Conservation (phyloP, 2,888 invertebrate species). For the Folsomia manolachei region DNA sequence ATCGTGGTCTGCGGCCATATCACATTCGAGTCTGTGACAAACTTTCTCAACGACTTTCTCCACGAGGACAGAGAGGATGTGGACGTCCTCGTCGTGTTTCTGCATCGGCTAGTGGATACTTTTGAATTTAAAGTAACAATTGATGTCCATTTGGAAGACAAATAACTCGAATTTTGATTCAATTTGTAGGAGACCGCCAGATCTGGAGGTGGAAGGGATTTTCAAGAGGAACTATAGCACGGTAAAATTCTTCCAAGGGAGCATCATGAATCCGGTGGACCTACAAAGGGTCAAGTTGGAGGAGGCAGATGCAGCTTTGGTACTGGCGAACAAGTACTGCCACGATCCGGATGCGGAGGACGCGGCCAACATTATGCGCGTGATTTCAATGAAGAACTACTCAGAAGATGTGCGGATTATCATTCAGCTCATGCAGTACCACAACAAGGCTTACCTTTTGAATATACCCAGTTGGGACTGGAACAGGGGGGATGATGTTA, state of each 20-base stretch:
- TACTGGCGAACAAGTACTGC: constrained; percentile 99
- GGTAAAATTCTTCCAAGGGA: constrained; percentile 99
- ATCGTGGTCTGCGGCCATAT: constrained; percentile 99
- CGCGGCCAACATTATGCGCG: constrained; percentile 99
- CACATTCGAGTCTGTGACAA: constrained; percentile 99
- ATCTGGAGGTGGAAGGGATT: constrained; percentile 99
- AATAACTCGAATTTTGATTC: not conserved
- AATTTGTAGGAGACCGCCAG: no score
- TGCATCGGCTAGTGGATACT: constrained; percentile 98
- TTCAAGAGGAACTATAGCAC: constrained; percentile 99
- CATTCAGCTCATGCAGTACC: constrained; percentile 99
- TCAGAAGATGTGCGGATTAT: constrained; percentile 99
- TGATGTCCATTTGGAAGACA: no score
- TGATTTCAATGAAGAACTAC: constrained; percentile 99
- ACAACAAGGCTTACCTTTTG: constrained; percentile 98
- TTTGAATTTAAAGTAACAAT: no score
- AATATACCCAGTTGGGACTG: constrained; percentile 99
- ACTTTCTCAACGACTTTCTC: constrained; percentile 99
- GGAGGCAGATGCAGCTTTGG: constrained; percentile 98
- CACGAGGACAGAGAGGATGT: constrained; percentile 99
- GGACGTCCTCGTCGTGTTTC: constrained; percentile 98
- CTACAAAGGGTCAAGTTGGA: constrained; percentile 99
- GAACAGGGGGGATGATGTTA: constrained; percentile 99
- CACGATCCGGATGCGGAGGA: constrained; percentile 99
- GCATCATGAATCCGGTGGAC: constrained; percentile 99